Conservation (phyloP, 2,113 vertebrate genomes). For the Petrocephalus zakoni region DNA sequence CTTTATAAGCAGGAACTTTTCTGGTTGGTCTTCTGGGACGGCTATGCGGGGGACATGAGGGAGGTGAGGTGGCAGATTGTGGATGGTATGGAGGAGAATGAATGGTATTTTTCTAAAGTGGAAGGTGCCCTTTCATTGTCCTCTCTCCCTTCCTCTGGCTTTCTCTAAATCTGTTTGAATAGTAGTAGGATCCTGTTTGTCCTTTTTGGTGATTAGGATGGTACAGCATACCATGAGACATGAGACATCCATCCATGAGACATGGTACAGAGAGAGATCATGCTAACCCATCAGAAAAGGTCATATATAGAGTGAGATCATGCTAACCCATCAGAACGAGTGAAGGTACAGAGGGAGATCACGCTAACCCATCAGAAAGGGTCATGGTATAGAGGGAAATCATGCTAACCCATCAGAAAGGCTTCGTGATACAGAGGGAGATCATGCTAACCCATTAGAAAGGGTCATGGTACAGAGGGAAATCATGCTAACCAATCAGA, state of each 20-base stretch:
- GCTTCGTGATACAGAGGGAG: background rate
- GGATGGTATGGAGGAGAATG: background rate
- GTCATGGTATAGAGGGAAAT: background rate
- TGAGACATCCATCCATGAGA: background rate
- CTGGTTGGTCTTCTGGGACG: background rate
- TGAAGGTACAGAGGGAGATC: background rate
- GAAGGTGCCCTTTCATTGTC: background rate
- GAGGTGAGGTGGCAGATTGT: background rate
- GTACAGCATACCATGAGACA: background rate
- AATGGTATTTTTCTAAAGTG: background rate
- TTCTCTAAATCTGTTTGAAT: background rate
- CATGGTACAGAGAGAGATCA: background rate
- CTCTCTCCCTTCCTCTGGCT: background rate
- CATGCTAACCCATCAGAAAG: background rate
- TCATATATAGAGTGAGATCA: background rate
- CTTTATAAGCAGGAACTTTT: background rate
- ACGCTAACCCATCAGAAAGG: background rate
- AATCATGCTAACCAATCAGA: background rate
- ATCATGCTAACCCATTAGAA: background rate
- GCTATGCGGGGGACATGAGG: background rate
- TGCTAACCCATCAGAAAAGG: background rate
- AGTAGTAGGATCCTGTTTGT: slow-evolving; percentile 33
- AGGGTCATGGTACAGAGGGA: background rate
- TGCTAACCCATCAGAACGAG: background rate
- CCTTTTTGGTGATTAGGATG: slow-evolving; percentile 28